These are phyloP conservation scores for Ornithoptera priamus DNA, from an alignment of 2,888 invertebrate species.

Conservation along the genomic window DNA sequence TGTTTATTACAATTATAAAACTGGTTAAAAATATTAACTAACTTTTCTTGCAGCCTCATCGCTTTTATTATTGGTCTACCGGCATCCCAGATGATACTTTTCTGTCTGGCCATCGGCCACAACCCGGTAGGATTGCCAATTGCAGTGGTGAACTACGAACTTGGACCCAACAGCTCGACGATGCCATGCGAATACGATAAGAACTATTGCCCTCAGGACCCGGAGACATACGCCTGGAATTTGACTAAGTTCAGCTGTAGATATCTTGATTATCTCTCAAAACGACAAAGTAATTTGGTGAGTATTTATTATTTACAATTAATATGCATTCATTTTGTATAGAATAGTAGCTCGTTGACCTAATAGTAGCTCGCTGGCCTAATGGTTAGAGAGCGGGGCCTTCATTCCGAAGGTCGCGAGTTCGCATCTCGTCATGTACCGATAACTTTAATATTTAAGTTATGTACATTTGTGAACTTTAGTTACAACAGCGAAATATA, in stretches of 20 bases:
- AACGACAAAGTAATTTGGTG: conserved; percentile 84
- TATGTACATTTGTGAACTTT: too few relatives aligned
- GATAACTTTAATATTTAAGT: too few relatives aligned
- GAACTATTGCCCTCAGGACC: conserved; percentile 75
- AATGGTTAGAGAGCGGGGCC: too few relatives aligned
- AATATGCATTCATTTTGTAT: background rate
- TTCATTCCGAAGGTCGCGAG: too few relatives aligned
- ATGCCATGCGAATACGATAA: conserved; percentile 71
- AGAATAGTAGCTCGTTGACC: too few relatives aligned
- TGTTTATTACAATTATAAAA: too few relatives aligned
- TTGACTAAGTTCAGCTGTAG: conserved; percentile 86
- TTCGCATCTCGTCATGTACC: too few relatives aligned
- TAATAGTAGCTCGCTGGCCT: too few relatives aligned
- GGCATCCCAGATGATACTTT: conserved; percentile 90
- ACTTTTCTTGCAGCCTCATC: conserved; percentile 81
- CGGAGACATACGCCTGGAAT: conserved; percentile 71
- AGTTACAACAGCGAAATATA: too few relatives aligned
- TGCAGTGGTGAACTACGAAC: conserved; percentile 90
- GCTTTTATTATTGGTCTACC: conserved; percentile 92
- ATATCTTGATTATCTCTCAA: conserved; percentile 85
- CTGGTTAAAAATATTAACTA: too few relatives aligned
- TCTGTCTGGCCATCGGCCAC: conserved; percentile 94
- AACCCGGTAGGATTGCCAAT: conserved; percentile 88
- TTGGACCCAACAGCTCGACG: conserved; percentile 69
- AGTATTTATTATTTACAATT: conserved; percentile 47